These are phyloP conservation scores for Archaeoteleia sp. DNA, from an alignment of 2,888 invertebrate species.

Conservation along the genomic window DNA sequence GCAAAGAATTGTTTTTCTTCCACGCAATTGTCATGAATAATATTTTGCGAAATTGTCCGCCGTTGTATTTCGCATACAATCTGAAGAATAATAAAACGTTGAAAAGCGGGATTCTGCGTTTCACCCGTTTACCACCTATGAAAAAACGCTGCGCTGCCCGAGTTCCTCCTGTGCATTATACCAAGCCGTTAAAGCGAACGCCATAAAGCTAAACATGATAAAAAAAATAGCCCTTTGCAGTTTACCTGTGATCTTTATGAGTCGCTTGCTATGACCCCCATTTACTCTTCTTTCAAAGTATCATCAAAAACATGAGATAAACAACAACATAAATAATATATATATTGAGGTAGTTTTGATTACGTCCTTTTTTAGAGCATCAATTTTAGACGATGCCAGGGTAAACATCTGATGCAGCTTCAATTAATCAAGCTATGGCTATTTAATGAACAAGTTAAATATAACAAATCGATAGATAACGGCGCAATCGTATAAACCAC, in stretches of 20 bases:
- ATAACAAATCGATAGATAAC: constrained; percentile 12
- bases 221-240: constrained; percentile 44
- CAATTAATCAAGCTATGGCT: neutral
- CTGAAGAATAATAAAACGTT: constrained; percentile 35
- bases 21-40: constrained; percentile 29
- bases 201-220: constrained; percentile 40
- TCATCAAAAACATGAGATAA: too few relatives aligned
- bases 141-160: constrained; percentile 24
- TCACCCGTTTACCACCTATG: constrained; percentile 30
- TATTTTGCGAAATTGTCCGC: constrained; percentile 22
- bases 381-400: neutral
- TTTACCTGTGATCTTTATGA: constrained; percentile 33
- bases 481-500: constrained; percentile 8
- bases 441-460: constrained; percentile 14
- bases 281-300: constrained; percentile 12
- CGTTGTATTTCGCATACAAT: constrained; percentile 31
- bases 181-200: constrained; percentile 32
- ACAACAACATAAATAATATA: too few relatives aligned
- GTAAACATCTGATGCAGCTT: neutral
- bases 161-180: constrained; percentile 30
- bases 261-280: constrained; percentile 10
- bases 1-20: constrained; percentile 35
- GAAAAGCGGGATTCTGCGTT: constrained; percentile 30
- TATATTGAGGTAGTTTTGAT: too few relatives aligned
- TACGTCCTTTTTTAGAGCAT: neutral